Base-by-base conservation (phyloP, 2,888 invertebrate genomes). In the Agrenia bidenticulata region DNA sequence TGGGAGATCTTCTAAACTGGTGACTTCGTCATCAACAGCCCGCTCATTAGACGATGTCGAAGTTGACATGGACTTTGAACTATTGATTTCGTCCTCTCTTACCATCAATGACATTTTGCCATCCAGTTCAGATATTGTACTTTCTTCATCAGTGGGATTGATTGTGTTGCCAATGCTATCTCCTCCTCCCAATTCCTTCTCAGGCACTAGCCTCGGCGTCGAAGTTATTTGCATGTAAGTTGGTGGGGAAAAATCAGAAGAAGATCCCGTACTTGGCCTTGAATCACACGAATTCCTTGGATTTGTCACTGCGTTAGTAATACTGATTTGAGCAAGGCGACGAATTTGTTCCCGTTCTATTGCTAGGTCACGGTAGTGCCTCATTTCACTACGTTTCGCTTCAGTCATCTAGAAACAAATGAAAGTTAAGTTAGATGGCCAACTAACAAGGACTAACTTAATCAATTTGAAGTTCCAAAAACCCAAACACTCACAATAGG, bases 341-440 rank as follows among this genome's bases (percentile, higher is more conserved):
- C 50, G n/a, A 61, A 23, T 23, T 51, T n/a, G n/a, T 51, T 66
- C 78, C 89, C 89, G 4, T 86, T 81, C 77, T 85, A 86, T 80
- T 0, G 90, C 89, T 65, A 87, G 80, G 54, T 86, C 81, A 78
- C 84, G 87, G 78, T 88, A 88, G 73, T 84, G 83, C 75, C 83
- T 83, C 84, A 89, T 86, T 80, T 89, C 87, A 77, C 83, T 81
- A 26, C 84, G 82, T 70, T 84, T 83, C 79, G 85, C 83, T 71
- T 84, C 82, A 13, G 87, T 88, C 78, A 89, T 82, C 89, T 89
- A 83, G 60, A 66, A 58, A 54, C 49, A 53, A 51, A 64, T 58
- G 60, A 13, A n/a, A 39, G 37, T 41, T n/a, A 53, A 42, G 61
- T 58, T 60, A 17, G 5, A 39, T 51, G 19, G n/a, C 21, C 15